phyloP scores from a whole-genome alignment of 2,797 vertebrate species.

The Silurus aristotelis region DNA sequence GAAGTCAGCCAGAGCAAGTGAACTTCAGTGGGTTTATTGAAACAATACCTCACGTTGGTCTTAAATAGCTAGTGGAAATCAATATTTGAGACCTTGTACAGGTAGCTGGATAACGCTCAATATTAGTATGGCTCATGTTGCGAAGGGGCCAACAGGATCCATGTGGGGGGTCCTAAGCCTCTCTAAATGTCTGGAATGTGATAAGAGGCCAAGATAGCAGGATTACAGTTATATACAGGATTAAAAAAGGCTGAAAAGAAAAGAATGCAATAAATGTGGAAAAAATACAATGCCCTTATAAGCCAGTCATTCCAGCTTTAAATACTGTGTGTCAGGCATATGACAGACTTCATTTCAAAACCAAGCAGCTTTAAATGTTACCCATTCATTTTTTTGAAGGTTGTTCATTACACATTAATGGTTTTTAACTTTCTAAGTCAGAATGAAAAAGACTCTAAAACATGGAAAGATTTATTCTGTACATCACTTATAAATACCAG shows the following conservation, averaged over 20 bases:
- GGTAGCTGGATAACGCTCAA: conserved; percentile 7
- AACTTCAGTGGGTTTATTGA: conserved; percentile 47
- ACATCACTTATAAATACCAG: neutral
- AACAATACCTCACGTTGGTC: conserved; percentile 21
- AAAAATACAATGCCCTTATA: neutral
- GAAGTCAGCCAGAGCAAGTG: conserved; percentile 8
- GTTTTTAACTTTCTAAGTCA: neutral
- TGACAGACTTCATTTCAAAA: neutral
- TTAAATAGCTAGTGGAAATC: conserved; percentile 30
- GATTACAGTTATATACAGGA: conserved; percentile 69
- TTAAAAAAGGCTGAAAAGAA: conserved; percentile 35
- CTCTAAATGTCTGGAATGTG: conserved; percentile 60
- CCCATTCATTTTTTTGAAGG: neutral
- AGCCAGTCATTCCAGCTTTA: neutral
- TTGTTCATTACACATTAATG: neutral
- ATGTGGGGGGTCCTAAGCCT: conserved; percentile 34
- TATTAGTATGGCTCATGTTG: conserved; percentile 5
- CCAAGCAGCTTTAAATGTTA: neutral
- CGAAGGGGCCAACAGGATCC: conserved; percentile 40
- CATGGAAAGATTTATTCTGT: neutral
- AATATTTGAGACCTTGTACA: conserved; percentile 19
- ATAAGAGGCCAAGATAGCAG: conserved; percentile 51
- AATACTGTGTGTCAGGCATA: neutral
- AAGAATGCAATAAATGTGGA: neutral
- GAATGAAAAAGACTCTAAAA: neutral